Evolutionary conservation across 2,888 invertebrate species (phyloP), one percentile per base, ranked within the genome.

Genomic region (Xestia xanthographa): DNA sequence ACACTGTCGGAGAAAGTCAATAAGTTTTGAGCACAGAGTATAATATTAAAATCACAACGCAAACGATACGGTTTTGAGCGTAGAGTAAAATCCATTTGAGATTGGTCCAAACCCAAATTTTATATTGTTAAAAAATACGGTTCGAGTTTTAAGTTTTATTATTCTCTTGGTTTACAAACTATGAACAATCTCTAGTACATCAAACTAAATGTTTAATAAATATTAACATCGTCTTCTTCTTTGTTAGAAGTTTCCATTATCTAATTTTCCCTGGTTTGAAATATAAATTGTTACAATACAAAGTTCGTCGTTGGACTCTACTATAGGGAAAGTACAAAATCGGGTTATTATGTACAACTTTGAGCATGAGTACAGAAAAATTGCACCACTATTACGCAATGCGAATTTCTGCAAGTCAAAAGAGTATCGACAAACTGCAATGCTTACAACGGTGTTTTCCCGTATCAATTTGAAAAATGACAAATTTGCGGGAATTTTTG

Each of bases 401-500:
- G 60, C 58, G 12, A 62, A 70, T 70, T 65, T 66, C 67, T 81
- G 70, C 72, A 77, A n/a, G 78, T 66, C 56, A 65, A 80, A 82
- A 82, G 81, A 86, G 77, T 77, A 79, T 58, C 50, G 50, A 71
- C 66, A 17, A 43, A 38, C 48, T 65, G 43, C 66, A 77, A 84
- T 86, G 83, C 85, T 82, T 26, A 65, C 62, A 66, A 72, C 70
- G 20, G 14, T 60, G 66, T 56, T 56, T 63, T 66, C 11, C 12
- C 26, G 0, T 26, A 69, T 17, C 67, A 75, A 77, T 85, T 86
- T 82, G 71, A 83, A 90, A 91, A 85, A 89, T 93, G 94, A 94
- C 94, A 95, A 93, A 93, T 91, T 94, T 95, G 95, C 95, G 95
- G 95, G 95, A 95, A 93, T 92, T 92, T 95, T 94, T 95, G 95